Percentiles rank a stretch among this genome's conserved stretches.
Evolutionary conservation across 1,140 invertebrate species (phyloP).

Genomic region (Drosophila auraria): DNA sequence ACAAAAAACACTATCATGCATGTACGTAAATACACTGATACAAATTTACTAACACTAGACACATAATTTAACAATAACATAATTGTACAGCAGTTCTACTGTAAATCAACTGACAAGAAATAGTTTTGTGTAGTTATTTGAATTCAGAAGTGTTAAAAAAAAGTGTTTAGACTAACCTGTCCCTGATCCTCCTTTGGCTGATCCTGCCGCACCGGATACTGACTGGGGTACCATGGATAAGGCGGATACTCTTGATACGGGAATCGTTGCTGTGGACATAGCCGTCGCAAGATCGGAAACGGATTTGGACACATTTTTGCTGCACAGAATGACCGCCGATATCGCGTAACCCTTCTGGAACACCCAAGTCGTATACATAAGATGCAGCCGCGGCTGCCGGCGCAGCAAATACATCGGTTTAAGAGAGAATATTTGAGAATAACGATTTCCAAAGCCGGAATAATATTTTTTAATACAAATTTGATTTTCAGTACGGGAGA

Average conservation of each 20-base stretch:
- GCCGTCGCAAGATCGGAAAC: constrained; percentile 14
- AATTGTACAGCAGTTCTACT: too few species aligned
- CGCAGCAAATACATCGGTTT: constrained; percentile 46
- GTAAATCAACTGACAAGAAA: too few species aligned
- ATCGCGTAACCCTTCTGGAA: not conserved
- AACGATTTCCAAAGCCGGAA: too few species aligned
- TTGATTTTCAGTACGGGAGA: not conserved
- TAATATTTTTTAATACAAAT: not conserved
- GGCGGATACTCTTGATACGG: constrained; percentile 9
- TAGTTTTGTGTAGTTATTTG: too few species aligned
- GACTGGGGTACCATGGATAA: constrained; percentile 16
- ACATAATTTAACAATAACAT: too few species aligned
- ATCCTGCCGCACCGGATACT: constrained; percentile 1
- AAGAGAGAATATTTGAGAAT: not conserved
- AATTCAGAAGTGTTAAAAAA: too few species aligned
- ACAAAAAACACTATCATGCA: too few species aligned
- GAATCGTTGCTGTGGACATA: constrained; percentile 10
- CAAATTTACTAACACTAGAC: too few species aligned
- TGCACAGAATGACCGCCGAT: not conserved
- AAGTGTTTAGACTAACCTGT: not conserved
- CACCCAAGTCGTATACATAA: not conserved
- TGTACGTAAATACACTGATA: too few species aligned
- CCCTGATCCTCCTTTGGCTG: not conserved
- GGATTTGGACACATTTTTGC: constrained; percentile 30
- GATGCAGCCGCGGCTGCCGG: constrained; percentile 35